Conservation (phyloP, 2,797 vertebrate genomes). For the Denticeps clupeoides region DNA sequence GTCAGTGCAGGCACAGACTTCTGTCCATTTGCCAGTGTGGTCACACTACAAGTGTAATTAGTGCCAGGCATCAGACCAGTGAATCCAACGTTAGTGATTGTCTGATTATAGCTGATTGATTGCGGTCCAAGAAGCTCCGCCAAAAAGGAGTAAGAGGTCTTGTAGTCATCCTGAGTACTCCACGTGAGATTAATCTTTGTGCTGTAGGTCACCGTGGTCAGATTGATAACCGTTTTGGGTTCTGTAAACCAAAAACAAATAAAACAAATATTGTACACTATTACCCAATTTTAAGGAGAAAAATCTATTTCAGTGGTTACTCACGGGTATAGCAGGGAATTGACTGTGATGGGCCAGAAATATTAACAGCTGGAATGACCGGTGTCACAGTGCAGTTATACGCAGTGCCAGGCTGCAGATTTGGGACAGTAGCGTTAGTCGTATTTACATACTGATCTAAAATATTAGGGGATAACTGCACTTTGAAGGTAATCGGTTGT, state of each 20-base stretch:
- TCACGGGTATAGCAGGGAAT: constrained; percentile 44
- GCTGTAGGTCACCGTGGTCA: constrained; percentile 13
- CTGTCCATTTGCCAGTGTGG: constrained; percentile 22
- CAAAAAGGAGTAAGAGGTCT: constrained; percentile 32
- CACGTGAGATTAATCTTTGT: constrained; percentile 39
- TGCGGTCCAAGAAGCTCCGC: constrained; percentile 9
- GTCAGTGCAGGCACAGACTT: constrained; percentile 4
- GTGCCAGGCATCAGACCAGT: constrained; percentile 27
- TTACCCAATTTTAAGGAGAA: background rate
- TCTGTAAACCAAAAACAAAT: constrained; percentile 28
- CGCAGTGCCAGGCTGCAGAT: constrained; percentile 35
- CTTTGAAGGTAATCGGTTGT: background rate
- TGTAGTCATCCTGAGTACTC: constrained; percentile 28
- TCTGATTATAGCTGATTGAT: background rate
- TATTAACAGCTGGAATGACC: constrained; percentile 7
- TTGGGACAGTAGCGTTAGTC: constrained; percentile 6
- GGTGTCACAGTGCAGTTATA: constrained; percentile 38
- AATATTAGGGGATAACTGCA: constrained; percentile 8
- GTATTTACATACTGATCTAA: rapidly evolving
- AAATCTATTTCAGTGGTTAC: constrained; percentile 3
- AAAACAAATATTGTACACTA: background rate
- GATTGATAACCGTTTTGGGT: constrained; percentile 37
- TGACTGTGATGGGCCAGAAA: constrained; percentile 11
- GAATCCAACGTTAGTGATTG: constrained; percentile 16
- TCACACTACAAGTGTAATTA: constrained; percentile 37